Base-by-base conservation (phyloP, 2,888 invertebrate genomes). In the Heliconius ethilla region DNA sequence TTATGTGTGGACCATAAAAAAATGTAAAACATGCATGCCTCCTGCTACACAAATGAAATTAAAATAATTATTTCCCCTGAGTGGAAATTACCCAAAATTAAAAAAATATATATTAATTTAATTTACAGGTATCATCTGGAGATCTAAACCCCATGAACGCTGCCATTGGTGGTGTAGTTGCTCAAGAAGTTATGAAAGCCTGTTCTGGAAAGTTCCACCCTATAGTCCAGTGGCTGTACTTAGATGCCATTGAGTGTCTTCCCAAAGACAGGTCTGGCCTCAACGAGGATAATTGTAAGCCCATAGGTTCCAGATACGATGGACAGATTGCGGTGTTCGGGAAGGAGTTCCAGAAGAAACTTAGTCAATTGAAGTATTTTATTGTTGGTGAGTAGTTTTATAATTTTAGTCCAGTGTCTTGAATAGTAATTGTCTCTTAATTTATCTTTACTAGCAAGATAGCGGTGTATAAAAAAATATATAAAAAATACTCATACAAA, bases 151-250 rank as follows among this genome's bases (percentile, higher is more conserved):
- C 99, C 0, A 96, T 99, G 93, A 97, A 98, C 88, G 98, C 99
- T 0, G 97, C 98, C 0, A 97, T 99, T 84, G 99, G 99, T 74
- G 99, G 99, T 29, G 96, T 99, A 77, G 98, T 99, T 9, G 99
- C 99, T 37, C 99, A 99, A 92, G 99, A 99, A 94, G 99, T 97
- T n/a, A 97, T 99, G 97, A 99, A 99, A 94, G 99, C 99, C 0
- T 98, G 98, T 92, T 98, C 98, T 67, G 99, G 99, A 77, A 99
- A 99, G 91, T 99, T 99, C 92, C 96, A 96, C 83, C 99, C 99
- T 0, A 97, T 99, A 81, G 95, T 95, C 86, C 99, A 99, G 88
- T 99, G 98, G 97, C 91, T 99, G 75, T 99, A 99, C 91, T 98
- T 98, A 87, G 99, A 99, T 94, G 98, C 99, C 0, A 95, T 99